Base-by-base conservation (phyloP, 2,888 invertebrate species). In the Holacanthella duospinosa region DNA sequence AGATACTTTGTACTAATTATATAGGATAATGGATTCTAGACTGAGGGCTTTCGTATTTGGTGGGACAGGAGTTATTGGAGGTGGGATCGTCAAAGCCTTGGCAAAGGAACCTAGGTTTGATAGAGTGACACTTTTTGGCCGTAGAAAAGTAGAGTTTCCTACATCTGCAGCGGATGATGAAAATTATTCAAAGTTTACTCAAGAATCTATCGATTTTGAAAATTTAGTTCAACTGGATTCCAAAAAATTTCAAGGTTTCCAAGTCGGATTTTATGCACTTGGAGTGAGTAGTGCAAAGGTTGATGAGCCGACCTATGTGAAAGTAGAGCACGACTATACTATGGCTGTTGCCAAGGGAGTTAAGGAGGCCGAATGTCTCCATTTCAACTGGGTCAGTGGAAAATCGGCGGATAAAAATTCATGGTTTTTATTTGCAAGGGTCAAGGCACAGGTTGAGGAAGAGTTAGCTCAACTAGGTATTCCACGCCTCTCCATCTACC, bases 291-390 rank as follows among this genome's bases (percentile, higher is more conserved):
- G 77, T 48, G 78, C 71, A 26, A 79, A 80, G 69, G 70, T 29
- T 4, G 36, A 29, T 6, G 29, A 57, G 29, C 12, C 27, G 9
- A 29, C 19, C 2, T 57, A 29, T 29, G 4, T 16, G 19, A 36
- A 29, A 29, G 79, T 81, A 1, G 82, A 81, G 71, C 78, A 79
- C 73, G 81, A 81, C 69, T 81, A 81, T 73, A 78, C 81, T 6
- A 68, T 80, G 54, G 75, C 75, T 26, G 66, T 78, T 2, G 81
- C 80, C 2, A 76, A 78, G 61, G 54, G 78, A 19, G 79, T 81
- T 1, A 79, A 79, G 68, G 74, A 74, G 29, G 74, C 73, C n/a
- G 79, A 79, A 2, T 77, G 77, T 64, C 75, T 77, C 64, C 73
- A 60, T 29, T 60, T 60, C 2, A 53, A 53, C 24, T 53, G 28